Evolutionary conservation across 2,797 vertebrate species (phyloP).

Genomic region (Euthynnus affinis): DNA sequence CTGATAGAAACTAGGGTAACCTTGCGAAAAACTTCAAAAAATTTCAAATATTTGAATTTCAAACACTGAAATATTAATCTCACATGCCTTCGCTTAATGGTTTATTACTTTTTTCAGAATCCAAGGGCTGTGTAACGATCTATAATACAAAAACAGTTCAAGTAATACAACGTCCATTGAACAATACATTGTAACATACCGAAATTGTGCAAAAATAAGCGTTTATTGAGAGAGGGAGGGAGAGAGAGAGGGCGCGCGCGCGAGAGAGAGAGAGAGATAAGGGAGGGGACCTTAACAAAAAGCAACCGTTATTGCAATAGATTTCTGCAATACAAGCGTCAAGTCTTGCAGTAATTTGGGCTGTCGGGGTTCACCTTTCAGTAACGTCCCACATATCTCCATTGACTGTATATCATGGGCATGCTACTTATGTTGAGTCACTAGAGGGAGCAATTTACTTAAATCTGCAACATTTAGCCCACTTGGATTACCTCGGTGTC

Average conservation of each 20-base stretch:
- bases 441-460: slow-evolving; percentile 47
- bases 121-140: too few species aligned
- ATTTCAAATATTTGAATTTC: too few species aligned
- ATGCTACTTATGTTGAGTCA: background rate
- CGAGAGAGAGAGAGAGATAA: too few species aligned
- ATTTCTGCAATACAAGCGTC: background rate
- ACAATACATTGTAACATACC: background rate
- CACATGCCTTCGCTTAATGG: background rate
- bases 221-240: background rate
- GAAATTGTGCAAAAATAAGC: background rate
- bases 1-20: background rate
- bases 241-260: background rate
- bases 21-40: too few species aligned
- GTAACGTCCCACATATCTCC: too few species aligned
- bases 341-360: background rate
- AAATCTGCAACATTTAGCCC: background rate
- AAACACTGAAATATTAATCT: background rate
- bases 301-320: background rate
- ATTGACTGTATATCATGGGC: background rate
- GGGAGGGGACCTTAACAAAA: too few species aligned
- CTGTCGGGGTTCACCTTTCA: background rate
- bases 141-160: too few species aligned
- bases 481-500: too few species aligned
- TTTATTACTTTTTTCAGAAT: too few species aligned
- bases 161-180: background rate